phyloP scores from a whole-genome alignment of 64 coral and sea anemone genomes.

The Porites lutea region DNA sequence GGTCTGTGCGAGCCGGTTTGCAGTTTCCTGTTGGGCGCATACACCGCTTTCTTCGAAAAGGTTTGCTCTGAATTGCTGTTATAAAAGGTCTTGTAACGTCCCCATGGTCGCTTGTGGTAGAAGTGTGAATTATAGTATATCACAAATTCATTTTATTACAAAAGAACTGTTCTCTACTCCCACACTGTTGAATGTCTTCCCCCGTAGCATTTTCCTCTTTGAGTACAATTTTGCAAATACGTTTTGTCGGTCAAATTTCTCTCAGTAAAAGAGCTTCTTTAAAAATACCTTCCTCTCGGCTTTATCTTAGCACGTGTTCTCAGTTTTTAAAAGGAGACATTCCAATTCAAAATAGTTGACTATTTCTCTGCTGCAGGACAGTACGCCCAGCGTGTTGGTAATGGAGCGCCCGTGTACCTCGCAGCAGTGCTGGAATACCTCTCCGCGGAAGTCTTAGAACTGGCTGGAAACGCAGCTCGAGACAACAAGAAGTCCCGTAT shows the following conservation, averaged over 20 bases:
- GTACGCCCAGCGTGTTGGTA: conserved; percentile 71
- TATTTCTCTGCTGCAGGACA: conserved; percentile 31
- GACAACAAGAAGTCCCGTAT: conserved; percentile 87
- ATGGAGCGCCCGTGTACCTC: conserved; percentile 78
- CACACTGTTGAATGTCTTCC: too few species aligned
- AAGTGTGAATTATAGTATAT: too few species aligned
- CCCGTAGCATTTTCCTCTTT: too few species aligned
- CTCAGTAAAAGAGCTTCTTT: too few species aligned
- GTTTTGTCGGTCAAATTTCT: too few species aligned
- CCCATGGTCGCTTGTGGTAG: not conserved
- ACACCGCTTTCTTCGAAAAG: conserved; percentile 86
- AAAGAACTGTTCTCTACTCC: too few species aligned
- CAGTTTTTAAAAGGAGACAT: too few species aligned
- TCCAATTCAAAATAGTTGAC: not conserved
- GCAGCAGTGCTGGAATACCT: conserved; percentile 82
- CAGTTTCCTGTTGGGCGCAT: conserved; percentile 86
- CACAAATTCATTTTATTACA: too few species aligned
- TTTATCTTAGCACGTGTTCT: too few species aligned
- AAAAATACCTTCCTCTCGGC: too few species aligned
- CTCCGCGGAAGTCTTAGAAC: conserved; percentile 80
- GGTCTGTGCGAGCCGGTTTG: conserved; percentile 71
- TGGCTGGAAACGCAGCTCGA: conserved; percentile 81
- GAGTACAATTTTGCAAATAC: too few species aligned
- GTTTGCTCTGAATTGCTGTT: conserved; percentile 7
- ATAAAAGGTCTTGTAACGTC: not conserved